A percentile compares a stretch with the other conserved stretches of the same genome.
phyloP scores from a whole-genome alignment of 2,888 invertebrate genomes.

The Dione vanillae region DNA sequence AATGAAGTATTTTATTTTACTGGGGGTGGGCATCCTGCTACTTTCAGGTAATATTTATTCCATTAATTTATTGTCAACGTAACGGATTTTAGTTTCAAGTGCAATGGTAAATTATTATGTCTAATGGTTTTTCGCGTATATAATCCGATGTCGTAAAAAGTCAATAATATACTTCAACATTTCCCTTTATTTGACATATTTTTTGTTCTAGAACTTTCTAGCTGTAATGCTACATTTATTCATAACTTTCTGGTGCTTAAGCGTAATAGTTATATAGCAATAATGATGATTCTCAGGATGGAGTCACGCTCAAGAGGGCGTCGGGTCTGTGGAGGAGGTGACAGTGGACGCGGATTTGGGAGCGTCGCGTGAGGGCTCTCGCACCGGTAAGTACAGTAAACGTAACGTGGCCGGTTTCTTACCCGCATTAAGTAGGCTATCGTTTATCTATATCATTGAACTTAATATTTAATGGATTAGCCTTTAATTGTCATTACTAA shows the following conservation, averaged over 20 bases:
- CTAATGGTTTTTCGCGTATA: not conserved
- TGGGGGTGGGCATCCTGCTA: conserved; percentile 68
- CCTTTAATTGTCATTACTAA: not conserved
- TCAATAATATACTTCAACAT: not conserved
- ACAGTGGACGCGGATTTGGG: conserved; percentile 92
- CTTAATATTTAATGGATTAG: conserved; percentile 3
- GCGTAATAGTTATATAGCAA: not conserved
- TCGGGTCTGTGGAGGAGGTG: conserved; percentile 76
- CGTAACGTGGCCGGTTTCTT: conserved; percentile 9
- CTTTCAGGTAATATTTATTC: conserved; percentile 63
- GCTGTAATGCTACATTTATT: no score
- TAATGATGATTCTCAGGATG: conserved; percentile 65
- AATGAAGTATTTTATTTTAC: conserved; percentile 72
- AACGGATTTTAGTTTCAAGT: not conserved
- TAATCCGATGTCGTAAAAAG: not conserved
- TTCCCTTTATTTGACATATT: not conserved
- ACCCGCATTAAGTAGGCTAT: not conserved
- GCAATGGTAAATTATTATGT: not conserved
- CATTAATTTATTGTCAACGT: conserved; percentile 11
- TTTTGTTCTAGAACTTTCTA: conserved; percentile 15
- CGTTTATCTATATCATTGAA: conserved; percentile 6
- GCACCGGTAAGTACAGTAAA: conserved; percentile 88
- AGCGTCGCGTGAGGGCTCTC: conserved; percentile 93
- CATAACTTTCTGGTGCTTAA: not conserved
- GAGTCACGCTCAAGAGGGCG: conserved; percentile 71